A percentile compares a stretch with the other conserved stretches of the same genome.
These are phyloP conservation scores for Halcyon chelicuti DNA, from an alignment of 2,797 vertebrate genomes.

Conservation along the genomic window DNA sequence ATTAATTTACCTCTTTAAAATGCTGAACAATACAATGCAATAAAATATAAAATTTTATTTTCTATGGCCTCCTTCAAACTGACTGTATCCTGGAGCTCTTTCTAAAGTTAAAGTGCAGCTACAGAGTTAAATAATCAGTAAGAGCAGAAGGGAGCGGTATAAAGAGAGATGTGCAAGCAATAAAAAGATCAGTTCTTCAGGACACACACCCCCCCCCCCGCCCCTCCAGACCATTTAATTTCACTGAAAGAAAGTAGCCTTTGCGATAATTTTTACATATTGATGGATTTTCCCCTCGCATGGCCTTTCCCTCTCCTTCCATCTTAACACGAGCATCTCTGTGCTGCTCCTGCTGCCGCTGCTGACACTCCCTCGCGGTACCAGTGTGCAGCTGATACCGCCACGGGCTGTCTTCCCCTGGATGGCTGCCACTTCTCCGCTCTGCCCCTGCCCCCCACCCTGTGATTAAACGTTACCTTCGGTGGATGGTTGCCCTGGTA, in stretches of 20 bases:
- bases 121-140: constrained; percentile 58
- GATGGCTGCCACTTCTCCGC: not conserved
- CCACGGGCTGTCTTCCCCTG: not conserved
- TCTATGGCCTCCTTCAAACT: not conserved
- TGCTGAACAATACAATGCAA: constrained; percentile 68
- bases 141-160: constrained; percentile 10
- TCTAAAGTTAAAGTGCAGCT: constrained; percentile 39
- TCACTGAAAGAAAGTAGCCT: constrained; percentile 47
- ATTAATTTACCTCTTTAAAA: constrained; percentile 82
- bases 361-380: not conserved
- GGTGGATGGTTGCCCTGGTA: not conserved
- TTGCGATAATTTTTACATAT: constrained; percentile 1
- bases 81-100: not conserved
- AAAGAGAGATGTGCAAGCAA: constrained; percentile 8
- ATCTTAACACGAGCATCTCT: not conserved
- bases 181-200: not conserved
- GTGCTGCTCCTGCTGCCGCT: not conserved
- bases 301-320: constrained; percentile 24
- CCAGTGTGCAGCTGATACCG: not conserved
- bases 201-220: not conserved
- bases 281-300: not conserved
- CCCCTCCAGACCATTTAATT: constrained; percentile 31
- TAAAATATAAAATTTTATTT: constrained; percentile 60
- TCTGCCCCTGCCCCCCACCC: not conserved
- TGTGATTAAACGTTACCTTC: not conserved